Conservation (phyloP, 2,113 vertebrate species). For the Balaeniceps rex region DNA sequence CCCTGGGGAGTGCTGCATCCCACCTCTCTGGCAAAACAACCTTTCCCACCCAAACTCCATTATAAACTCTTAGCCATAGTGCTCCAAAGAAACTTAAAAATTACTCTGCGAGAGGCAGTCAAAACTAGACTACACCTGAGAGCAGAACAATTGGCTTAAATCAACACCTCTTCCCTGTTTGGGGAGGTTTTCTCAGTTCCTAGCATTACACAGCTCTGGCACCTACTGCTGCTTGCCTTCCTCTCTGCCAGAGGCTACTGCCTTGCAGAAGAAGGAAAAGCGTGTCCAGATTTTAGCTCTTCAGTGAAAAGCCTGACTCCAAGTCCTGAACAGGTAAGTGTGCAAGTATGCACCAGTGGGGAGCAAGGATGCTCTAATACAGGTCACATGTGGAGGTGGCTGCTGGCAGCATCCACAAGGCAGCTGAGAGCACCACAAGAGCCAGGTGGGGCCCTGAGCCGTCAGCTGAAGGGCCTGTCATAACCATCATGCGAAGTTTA, state of each 20-base stretch:
- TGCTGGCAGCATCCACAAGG: background rate
- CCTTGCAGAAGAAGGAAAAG: background rate
- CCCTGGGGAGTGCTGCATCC: background rate
- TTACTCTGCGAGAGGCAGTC: background rate
- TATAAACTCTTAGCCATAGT: background rate
- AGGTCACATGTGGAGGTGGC: background rate
- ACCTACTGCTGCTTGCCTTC: background rate
- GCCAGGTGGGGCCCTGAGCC: background rate
- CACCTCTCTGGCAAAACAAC: background rate
- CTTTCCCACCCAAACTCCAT: background rate
- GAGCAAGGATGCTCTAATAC: background rate
- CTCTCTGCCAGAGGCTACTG: background rate
- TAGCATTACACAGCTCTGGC: background rate
- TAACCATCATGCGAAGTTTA: background rate
- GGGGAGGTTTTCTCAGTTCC: background rate
- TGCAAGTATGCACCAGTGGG: background rate
- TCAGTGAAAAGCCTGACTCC: background rate
- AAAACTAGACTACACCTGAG: background rate
- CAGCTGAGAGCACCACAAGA: background rate
- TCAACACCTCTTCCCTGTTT: background rate
- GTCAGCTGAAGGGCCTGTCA: background rate
- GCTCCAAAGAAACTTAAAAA: background rate
- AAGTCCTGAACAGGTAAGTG: background rate
- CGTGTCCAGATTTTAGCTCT: background rate
- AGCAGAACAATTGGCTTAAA: background rate